Conservation (phyloP, 2,113 vertebrate species). For the Nibea albiflora region DNA sequence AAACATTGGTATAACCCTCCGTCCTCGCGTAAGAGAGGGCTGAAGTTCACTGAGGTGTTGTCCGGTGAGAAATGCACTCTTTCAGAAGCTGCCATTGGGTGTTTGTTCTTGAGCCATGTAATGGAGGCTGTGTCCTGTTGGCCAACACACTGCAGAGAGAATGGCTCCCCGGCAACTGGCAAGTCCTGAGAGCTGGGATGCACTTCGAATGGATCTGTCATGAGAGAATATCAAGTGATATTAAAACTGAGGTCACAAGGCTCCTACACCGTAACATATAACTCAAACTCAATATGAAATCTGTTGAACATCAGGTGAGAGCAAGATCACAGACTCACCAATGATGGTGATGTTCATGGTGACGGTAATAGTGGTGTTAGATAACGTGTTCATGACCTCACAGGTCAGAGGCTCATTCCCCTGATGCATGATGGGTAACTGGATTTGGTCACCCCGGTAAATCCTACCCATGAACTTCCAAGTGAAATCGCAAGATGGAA, state of each 20-base stretch:
- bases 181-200: constrained; percentile 4
- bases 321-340: constrained; percentile 22
- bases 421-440: constrained; percentile 14
- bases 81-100: not conserved
- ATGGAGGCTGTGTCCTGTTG: constrained; percentile 40
- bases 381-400: constrained; percentile 22
- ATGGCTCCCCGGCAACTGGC: constrained; percentile 4
- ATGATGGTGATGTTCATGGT: constrained; percentile 24
- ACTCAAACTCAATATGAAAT: too few species aligned
- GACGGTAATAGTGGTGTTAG: not conserved
- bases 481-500: constrained; percentile 43
- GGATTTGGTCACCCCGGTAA: constrained; percentile 24
- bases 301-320: too few species aligned
- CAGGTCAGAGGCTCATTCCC: constrained; percentile 43
- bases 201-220: constrained; percentile 50
- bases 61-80: constrained; percentile 1
- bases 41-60: constrained; percentile 3
- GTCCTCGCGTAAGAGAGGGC: not conserved
- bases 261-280: too few species aligned
- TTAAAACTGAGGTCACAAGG: too few species aligned
- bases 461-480: constrained; percentile 55
- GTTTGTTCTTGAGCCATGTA: constrained; percentile 24
- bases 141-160: constrained; percentile 51
- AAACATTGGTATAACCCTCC: constrained; percentile 14
- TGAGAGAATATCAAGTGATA: not conserved